Conservation (phyloP, 2,797 vertebrate genomes). For the Cossypha polioptera region DNA sequence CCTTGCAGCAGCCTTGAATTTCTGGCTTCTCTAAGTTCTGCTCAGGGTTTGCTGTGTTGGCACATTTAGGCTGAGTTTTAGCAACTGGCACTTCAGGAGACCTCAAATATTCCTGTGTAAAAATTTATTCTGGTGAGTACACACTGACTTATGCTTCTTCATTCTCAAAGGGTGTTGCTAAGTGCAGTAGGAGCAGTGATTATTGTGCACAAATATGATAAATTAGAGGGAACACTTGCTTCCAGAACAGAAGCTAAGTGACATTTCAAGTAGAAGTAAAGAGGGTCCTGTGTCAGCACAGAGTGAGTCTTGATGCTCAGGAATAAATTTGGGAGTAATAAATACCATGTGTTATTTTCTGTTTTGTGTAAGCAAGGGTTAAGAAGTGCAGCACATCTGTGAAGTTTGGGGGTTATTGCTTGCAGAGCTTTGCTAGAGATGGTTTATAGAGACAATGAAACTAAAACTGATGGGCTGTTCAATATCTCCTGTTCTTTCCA, state of each 20-base stretch:
- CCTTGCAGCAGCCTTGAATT: not conserved
- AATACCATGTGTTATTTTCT: accelerated
- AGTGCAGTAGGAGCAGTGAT: not conserved
- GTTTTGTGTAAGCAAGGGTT: not conserved
- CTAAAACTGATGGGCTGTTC: accelerated
- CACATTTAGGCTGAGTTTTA: not conserved
- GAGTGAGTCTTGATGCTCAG: not conserved
- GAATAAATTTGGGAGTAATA: not conserved
- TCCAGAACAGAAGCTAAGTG: not conserved
- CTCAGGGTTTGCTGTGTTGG: not conserved
- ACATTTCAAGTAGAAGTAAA: accelerated
- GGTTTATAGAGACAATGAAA: not conserved
- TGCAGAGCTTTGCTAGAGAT: not conserved
- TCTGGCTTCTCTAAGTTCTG: accelerated
- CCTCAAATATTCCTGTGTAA: not conserved
- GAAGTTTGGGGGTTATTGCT: not conserved
- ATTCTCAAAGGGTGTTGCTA: not conserved
- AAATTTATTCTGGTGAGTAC: not conserved
- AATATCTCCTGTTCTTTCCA: not conserved
- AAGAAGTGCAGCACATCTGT: not conserved
- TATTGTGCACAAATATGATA: not conserved
- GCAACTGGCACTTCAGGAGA: not conserved
- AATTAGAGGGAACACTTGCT: not conserved
- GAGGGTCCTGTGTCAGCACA: not conserved
- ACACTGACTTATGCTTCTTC: accelerated